Percentiles rank a stretch among this genome's conserved stretches.
Evolutionary conservation across 1,140 invertebrate genomes (phyloP).

Genomic region (Phortica variegata): DNA sequence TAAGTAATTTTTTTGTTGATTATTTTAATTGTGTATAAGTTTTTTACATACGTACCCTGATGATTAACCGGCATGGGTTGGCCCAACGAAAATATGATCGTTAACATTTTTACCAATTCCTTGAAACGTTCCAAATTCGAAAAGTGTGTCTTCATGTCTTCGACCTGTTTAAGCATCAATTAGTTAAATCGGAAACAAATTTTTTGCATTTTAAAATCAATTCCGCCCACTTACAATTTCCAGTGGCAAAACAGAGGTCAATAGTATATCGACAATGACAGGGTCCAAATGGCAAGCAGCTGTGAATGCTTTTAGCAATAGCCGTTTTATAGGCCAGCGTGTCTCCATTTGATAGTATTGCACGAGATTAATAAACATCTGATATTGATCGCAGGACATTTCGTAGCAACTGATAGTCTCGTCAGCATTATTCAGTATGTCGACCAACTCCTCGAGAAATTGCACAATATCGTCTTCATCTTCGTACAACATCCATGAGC

Average conservation of each 20-base stretch:
- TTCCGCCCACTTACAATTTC: slow-evolving; percentile 71
- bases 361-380: slow-evolving; percentile 73
- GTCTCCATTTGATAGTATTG: slow-evolving; percentile 93
- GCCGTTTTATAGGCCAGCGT: slow-evolving; percentile 76
- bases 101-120: slow-evolving; percentile 70
- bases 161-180: slow-evolving; percentile 27
- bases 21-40: background rate
- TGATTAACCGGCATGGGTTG: slow-evolving; percentile 82
- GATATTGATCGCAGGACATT: slow-evolving; percentile 73
- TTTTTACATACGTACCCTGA: slow-evolving; percentile 64
- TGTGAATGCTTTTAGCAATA: slow-evolving; percentile 80
- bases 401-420: slow-evolving; percentile 76
- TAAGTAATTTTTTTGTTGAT: too few relatives aligned
- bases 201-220: background rate
- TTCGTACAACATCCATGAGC: slow-evolving; percentile 91
- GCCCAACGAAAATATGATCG: slow-evolving; percentile 84
- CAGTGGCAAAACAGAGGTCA: slow-evolving; percentile 82
- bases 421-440: slow-evolving; percentile 85
- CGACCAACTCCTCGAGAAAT: slow-evolving; percentile 79
- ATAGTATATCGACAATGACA: slow-evolving; percentile 74
- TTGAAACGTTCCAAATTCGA: slow-evolving; percentile 51
- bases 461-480: slow-evolving; percentile 84
- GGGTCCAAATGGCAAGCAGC: slow-evolving; percentile 82
- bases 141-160: slow-evolving; percentile 55
- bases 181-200: background rate